A percentile compares a stretch with the other conserved stretches of the same genome.
phyloP scores from a whole-genome alignment of 2,113 vertebrate genomes.

The Dermatemys mawii region DNA sequence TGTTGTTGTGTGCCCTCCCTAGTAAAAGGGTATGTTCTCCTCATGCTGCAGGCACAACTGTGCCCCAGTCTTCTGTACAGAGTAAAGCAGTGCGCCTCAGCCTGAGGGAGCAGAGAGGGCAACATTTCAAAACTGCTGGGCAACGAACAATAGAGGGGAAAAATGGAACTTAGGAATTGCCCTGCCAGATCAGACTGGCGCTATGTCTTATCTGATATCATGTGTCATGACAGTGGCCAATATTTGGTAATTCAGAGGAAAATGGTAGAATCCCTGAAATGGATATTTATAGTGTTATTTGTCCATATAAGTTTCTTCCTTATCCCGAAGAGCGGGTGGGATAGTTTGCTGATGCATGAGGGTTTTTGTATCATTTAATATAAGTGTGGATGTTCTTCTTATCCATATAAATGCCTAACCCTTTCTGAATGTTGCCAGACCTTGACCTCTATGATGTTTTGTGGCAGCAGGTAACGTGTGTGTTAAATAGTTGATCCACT shows the following conservation, averaged over 20 bases:
- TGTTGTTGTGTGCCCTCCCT: background rate
- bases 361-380: background rate
- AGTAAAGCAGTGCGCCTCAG: background rate
- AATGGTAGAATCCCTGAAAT: background rate
- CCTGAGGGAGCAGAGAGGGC: background rate
- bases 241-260: background rate
- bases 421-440: background rate
- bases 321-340: background rate
- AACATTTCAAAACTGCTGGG: background rate
- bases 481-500: background rate
- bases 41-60: background rate
- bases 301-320: background rate
- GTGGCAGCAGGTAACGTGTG: accelerated
- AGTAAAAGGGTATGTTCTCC: background rate
- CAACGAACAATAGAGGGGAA: background rate
- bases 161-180: background rate
- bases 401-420: background rate
- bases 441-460: too few relatives aligned
- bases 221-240: background rate
- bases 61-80: too few relatives aligned
- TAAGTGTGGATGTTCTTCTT: background rate
- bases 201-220: background rate
- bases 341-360: background rate
- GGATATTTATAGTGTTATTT: background rate
- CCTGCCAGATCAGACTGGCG: background rate